Base-by-base conservation (phyloP, 2,888 invertebrate genomes). In the Troilus luridus region DNA sequence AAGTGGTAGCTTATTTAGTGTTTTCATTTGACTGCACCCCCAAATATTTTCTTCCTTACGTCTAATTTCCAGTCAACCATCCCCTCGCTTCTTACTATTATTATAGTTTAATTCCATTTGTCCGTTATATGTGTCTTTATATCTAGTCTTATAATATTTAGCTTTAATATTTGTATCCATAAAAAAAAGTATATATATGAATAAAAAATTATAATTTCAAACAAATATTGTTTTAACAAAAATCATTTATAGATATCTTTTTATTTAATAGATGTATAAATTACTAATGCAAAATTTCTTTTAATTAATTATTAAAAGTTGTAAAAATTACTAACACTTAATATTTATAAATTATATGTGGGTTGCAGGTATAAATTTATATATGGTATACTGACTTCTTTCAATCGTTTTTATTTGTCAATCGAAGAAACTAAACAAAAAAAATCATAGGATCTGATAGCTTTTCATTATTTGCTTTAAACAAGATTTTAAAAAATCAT, bases 71-170 rank as follows among this genome's bases (percentile, higher is more conserved):
- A n/a, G n/a, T n/a, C n/a, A n/a, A n/a, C n/a, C n/a, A n/a, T n/a
- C n/a, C n/a, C n/a, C n/a, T n/a, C n/a, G n/a, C n/a, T n/a, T n/a
- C n/a, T n/a, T 77, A 1, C 41, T 8, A 77, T 41, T 8, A 0
- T 72, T 27, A 17, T 72, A 72, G 41, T 41, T 41, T 72, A 3
- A 72, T 27, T 72, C 14, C 7, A 77, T 77, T 24, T 67, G 67
- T 24, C 24, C 12, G 24, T 14, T 41, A 41, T 41, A 41, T 41
- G 41, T 41, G 41, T 41, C 41, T 41, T 41, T 67, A 14, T 67
- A 24, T 67, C 72, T 77, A 77, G 72, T 77, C 72, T 77, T 27
- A 41, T 67, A 27, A 67, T 67, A 24, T 67, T 67, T 24, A 67
- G n/a, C n/a, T 64, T 10, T n/a, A 64, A 64, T 64, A 64, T n/a